Percentiles rank a stretch among this genome's conserved stretches.
Evolutionary conservation across 2,888 invertebrate species (phyloP).

Genomic region (Liposcelis brunnea): DNA sequence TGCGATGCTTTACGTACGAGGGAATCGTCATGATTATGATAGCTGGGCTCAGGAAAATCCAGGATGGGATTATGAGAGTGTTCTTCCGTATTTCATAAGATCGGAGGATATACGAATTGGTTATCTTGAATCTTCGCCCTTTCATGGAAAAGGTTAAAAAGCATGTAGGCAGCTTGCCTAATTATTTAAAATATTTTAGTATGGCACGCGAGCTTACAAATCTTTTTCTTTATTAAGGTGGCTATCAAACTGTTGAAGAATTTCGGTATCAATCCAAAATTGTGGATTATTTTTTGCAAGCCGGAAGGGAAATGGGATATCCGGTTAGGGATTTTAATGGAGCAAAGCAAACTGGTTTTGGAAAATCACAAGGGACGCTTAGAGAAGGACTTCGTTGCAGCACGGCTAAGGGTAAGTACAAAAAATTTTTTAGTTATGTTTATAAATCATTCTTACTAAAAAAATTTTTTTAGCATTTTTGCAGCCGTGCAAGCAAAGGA

Average conservation of each 20-base stretch:
- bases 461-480: conserved; percentile 60
- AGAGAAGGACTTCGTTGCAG: conserved; percentile 66
- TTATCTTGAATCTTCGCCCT: conserved; percentile 36
- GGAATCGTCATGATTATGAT: conserved; percentile 70
- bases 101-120: conserved; percentile 60
- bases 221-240: not conserved
- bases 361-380: conserved; percentile 56
- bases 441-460: no score
- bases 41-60: conserved; percentile 55
- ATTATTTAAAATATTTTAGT: conserved; percentile 20
- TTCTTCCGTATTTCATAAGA: conserved; percentile 62
- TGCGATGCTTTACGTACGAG: conserved; percentile 78
- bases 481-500: conserved; percentile 42
- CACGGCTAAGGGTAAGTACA: conserved; percentile 39
- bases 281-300: conserved; percentile 46
- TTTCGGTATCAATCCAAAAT: conserved; percentile 53
- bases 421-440: no score
- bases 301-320: conserved; percentile 53
- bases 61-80: conserved; percentile 58
- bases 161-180: conserved; percentile 25
- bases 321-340: conserved; percentile 57
- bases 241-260: conserved; percentile 44
- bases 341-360: conserved; percentile 58
- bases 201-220: no score
- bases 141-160: conserved; percentile 44